A percentile compares a stretch with the other conserved stretches of the same genome.
phyloP scores from a whole-genome alignment of 2,113 vertebrate species.

The Trachemys scripta region DNA sequence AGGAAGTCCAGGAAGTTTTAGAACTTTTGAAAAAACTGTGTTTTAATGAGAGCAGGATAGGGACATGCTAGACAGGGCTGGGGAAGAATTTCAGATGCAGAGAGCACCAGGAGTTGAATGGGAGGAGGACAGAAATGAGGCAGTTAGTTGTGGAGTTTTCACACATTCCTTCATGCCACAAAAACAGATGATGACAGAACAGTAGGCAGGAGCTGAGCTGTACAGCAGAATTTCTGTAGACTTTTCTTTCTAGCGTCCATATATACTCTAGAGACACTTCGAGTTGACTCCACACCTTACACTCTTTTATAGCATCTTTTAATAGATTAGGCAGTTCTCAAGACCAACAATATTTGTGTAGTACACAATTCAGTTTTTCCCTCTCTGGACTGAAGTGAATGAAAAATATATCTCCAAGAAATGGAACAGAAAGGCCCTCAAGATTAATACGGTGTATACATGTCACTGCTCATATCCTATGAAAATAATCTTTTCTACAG shows the following conservation, averaged over 20 bases:
- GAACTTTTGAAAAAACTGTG: constrained; percentile 11
- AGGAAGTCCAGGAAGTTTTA: background rate
- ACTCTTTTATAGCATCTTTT: background rate
- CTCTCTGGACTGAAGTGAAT: background rate
- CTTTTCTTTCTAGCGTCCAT: background rate
- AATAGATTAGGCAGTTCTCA: background rate
- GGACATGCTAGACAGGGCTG: background rate
- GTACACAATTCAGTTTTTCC: background rate
- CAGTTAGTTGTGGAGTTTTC: background rate
- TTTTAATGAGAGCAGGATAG: constrained; percentile 2
- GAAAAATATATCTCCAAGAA: background rate
- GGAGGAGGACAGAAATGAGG: background rate
- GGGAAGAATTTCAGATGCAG: background rate
- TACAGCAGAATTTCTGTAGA: background rate
- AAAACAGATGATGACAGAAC: background rate
- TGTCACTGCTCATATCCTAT: background rate
- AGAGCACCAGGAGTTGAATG: background rate
- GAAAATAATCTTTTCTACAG: background rate
- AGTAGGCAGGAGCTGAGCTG: background rate
- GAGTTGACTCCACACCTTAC: background rate
- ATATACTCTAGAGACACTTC: background rate
- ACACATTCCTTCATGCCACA: background rate
- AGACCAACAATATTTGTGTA: background rate
- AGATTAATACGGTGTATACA: background rate
- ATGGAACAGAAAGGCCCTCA: background rate